Percentiles rank a stretch among this genome's conserved stretches.
These are phyloP conservation scores for Drosophila aff. DNA, from an alignment of 1,140 invertebrate genomes.

Conservation along the genomic window DNA sequence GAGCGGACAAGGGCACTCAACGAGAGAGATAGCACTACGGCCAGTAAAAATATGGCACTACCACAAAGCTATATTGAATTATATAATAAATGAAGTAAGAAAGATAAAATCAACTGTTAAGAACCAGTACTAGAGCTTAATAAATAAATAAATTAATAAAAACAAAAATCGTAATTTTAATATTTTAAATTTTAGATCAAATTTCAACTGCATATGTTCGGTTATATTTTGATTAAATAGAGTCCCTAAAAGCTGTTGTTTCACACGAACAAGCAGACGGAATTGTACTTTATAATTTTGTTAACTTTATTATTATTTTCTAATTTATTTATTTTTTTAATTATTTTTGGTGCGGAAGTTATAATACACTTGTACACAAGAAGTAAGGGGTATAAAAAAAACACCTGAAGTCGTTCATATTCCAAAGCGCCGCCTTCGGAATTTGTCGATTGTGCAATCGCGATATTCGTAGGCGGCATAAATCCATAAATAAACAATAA, in stretches of 20 bases:
- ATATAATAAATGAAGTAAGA: background rate
- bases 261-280: background rate
- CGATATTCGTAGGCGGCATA: constrained; percentile 67
- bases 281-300: background rate
- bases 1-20: constrained; percentile 59
- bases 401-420: constrained; percentile 23
- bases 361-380: background rate
- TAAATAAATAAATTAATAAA: background rate
- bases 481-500: constrained; percentile 78
- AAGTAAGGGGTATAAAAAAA: background rate
- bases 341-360: too few relatives aligned
- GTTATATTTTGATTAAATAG: background rate
- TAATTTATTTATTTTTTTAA: background rate
- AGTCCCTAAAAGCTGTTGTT: background rate
- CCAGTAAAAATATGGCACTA: background rate
- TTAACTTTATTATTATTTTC: background rate
- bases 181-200: background rate
- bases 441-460: constrained; percentile 74
- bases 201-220: too few relatives aligned
- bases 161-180: background rate
- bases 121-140: background rate
- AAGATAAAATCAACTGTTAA: background rate
- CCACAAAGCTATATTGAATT: background rate
- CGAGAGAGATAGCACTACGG: constrained; percentile 12
- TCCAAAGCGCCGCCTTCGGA: constrained; percentile 38